These are phyloP conservation scores for Leucopsar rothschildi DNA, from an alignment of 2,113 vertebrate genomes.

Conservation along the genomic window DNA sequence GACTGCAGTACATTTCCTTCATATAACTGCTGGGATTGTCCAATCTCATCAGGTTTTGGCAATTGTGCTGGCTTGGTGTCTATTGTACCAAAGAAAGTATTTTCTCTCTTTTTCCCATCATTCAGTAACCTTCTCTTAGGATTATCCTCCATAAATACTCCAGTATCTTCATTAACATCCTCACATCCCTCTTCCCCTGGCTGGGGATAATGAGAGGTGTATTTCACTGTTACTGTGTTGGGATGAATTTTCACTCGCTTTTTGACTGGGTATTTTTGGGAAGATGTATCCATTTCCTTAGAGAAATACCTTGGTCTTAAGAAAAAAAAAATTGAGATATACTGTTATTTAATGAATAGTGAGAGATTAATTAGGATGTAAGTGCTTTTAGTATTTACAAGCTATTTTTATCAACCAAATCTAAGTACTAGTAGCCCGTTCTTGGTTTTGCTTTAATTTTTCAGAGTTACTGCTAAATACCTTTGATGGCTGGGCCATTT, in stretches of 20 bases:
- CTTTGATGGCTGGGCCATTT: neutral
- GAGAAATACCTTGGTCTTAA: neutral
- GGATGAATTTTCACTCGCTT: constrained; percentile 97
- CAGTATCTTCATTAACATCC: constrained; percentile 85
- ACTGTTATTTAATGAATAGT: neutral
- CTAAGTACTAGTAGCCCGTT: neutral
- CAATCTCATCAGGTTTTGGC: constrained; percentile 69
- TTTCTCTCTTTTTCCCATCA: constrained; percentile 77
- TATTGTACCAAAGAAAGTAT: constrained; percentile 88
- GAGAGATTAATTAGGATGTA: neutral
- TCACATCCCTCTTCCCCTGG: constrained; percentile 90
- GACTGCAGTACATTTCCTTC: constrained; percentile 85
- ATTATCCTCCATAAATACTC: constrained; percentile 85
- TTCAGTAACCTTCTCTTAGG: constrained; percentile 82
- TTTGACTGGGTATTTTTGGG: constrained; percentile 83
- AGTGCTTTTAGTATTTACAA: neutral
- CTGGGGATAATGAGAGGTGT: constrained; percentile 92
- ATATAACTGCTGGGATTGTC: constrained; percentile 81
- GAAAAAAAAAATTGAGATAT: neutral
- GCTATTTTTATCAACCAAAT: neutral
- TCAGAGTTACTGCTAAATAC: neutral
- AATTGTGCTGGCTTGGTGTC: constrained; percentile 74
- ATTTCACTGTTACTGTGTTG: constrained; percentile 93
- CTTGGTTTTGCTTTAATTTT: neutral
- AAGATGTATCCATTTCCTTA: constrained; percentile 83